Evolutionary conservation across 2,888 invertebrate genomes (phyloP), one percentile per base, ranked within the genome.

Genomic region (Tachina lurida): DNA sequence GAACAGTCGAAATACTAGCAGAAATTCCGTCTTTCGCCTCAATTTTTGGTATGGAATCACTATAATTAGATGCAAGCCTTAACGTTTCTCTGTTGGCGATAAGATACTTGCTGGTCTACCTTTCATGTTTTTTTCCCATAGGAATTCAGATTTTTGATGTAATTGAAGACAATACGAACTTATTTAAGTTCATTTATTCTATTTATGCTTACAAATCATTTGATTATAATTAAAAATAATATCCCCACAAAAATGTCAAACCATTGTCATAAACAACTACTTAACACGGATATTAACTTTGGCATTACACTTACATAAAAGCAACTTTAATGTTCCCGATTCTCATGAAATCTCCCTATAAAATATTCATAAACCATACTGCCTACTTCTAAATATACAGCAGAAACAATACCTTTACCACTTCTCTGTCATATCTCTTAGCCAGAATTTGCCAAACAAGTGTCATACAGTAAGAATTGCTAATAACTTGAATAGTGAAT

Each of bases 401-500:
- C 52, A 22, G 15, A 3, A 39, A 1, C 47, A 67, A 17, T 39
- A 63, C n/a, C 13, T 41, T n/a, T 22, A 5, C 13, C 47, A 63
- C 19, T 54, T 45, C 7, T 54, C 31, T 31, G 45, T 7, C 62
- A 71, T n/a, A 63, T 31, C 31, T 63, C 39, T 17, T 15, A 22
- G 13, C 10, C 58, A 49, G 62, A 31, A 31, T 31, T 31, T 63
- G 45, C 22, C 45, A 47, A 19, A 63, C 71, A 76, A 73, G 10
- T 39, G 17, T 17, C 49, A 31, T n/a, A 17, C 22, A 8, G 7
- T 10, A 78, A 54, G 45, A 31, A 43, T 43, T 60, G 60, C 58
- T 74, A 76, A 56, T 56, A 63, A 63, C 54, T 74, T 74, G 67
- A 62, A 58, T 76, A 17, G 76, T 71, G 39, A 49, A 78, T 62